These are phyloP conservation scores for Anseranas semipalmata DNA, from an alignment of 2,113 vertebrate genomes.

Conservation along the genomic window DNA sequence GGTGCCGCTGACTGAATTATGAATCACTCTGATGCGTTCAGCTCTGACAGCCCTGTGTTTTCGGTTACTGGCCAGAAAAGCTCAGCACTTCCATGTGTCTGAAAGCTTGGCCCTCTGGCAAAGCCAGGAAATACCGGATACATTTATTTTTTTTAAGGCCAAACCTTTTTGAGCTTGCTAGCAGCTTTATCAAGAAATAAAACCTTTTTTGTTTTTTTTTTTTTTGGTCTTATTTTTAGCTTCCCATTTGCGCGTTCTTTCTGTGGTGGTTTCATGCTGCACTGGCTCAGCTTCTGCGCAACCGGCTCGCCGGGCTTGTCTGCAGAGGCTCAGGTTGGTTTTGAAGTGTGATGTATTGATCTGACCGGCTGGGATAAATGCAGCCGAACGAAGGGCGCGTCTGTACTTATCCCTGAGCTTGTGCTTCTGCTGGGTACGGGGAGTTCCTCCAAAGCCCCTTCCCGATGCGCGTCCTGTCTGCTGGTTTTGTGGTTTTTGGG, in stretches of 20 bases:
- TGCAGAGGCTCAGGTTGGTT: neutral
- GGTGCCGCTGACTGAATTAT: neutral
- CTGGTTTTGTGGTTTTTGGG: neutral
- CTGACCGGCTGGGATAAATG: fast-evolving
- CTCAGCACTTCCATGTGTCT: fast-evolving
- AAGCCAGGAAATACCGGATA: fast-evolving
- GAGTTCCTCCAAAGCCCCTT: neutral
- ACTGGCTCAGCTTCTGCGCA: neutral
- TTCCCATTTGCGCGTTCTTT: neutral
- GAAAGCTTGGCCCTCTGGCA: neutral
- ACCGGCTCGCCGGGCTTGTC: neutral
- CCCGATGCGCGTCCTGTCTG: fast-evolving
- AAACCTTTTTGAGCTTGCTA: fast-evolving
- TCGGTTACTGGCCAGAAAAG: neutral
- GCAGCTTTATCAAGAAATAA: neutral
- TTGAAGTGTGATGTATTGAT: neutral
- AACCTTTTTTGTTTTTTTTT: neutral
- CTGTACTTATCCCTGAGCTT: neutral
- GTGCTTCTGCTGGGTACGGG: neutral
- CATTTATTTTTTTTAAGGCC: neutral
- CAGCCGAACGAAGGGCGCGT: neutral
- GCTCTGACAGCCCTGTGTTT: neutral
- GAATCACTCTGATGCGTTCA: neutral
- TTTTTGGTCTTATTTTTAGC: neutral
- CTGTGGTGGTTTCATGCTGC: neutral